These are phyloP conservation scores for Meghimatium bilineatum DNA, from an alignment of 2,888 invertebrate genomes.

Conservation along the genomic window DNA sequence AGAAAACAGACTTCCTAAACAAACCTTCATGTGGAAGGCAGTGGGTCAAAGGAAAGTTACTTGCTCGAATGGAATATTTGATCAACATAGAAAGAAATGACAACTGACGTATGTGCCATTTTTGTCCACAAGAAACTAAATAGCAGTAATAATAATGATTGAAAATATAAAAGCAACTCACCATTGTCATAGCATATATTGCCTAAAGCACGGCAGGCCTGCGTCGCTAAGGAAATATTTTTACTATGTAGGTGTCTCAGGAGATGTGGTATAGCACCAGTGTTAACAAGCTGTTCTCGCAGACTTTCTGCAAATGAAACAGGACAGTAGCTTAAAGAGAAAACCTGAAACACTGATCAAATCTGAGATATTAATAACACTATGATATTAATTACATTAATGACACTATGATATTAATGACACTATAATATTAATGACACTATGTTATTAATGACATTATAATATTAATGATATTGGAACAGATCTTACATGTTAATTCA, in stretches of 20 bases:
- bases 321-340: neutral
- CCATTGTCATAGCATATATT: slow-evolving; percentile 94
- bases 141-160: neutral
- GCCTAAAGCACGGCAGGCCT: slow-evolving; percentile 89
- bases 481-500: too few relatives aligned
- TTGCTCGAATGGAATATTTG: too few relatives aligned
- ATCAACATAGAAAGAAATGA: too few relatives aligned
- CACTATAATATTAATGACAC: too few relatives aligned
- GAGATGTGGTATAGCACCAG: slow-evolving; percentile 66
- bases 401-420: too few relatives aligned
- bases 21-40: too few relatives aligned
- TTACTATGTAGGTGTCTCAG: slow-evolving; percentile 52
- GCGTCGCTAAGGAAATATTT: slow-evolving; percentile 80
- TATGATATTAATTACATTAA: neutral
- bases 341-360: neutral
- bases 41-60: too few relatives aligned
- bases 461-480: too few relatives aligned
- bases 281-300: slow-evolving; percentile 82
- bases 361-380: neutral
- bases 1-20: too few relatives aligned
- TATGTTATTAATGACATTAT: too few relatives aligned
- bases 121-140: neutral
- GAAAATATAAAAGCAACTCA: slow-evolving; percentile 68
- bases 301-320: slow-evolving; percentile 81
- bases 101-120: too few relatives aligned